Conservation (phyloP, 2,113 vertebrate genomes). For the Eleginops maclovinus region DNA sequence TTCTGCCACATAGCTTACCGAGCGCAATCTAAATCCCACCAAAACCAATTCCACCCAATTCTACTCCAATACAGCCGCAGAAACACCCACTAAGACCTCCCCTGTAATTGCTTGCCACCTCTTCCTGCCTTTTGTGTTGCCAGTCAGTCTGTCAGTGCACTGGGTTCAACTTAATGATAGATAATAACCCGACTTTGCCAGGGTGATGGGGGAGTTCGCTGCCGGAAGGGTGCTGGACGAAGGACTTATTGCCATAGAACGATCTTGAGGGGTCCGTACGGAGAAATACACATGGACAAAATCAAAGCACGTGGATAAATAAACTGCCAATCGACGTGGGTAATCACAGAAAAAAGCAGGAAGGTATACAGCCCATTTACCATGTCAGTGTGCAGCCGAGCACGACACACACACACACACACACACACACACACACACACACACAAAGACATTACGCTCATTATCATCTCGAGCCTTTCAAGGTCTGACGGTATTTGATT, state of each 20-base stretch:
- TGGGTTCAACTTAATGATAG: conserved; percentile 57
- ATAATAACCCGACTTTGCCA: conserved; percentile 43
- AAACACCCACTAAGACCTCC: conserved; percentile 34
- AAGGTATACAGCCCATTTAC: conserved; percentile 11
- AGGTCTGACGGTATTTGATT: conserved; percentile 34
- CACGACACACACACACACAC: neutral
- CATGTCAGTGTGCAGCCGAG: conserved; percentile 4
- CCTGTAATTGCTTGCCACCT: conserved; percentile 63
- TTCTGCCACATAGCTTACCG: conserved; percentile 30
- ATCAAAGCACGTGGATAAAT: neutral
- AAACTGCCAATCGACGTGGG: neutral
- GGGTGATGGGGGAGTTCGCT: conserved; percentile 17
- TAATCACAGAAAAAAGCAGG: neutral
- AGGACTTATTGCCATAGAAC: conserved; percentile 3
- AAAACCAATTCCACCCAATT: conserved; percentile 61
- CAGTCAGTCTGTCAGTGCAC: conserved; percentile 40
- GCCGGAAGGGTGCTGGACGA: neutral
- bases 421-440: neutral
- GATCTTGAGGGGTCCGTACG: neutral
- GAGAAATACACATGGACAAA: neutral
- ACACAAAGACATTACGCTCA: conserved; percentile 1
- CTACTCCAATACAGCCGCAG: conserved; percentile 24
- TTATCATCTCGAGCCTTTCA: conserved; percentile 43
- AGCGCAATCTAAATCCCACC: conserved; percentile 56
- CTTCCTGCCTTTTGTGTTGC: conserved; percentile 31